Conservation (phyloP, 2,888 invertebrate genomes). For the Amorpha juglandis region DNA sequence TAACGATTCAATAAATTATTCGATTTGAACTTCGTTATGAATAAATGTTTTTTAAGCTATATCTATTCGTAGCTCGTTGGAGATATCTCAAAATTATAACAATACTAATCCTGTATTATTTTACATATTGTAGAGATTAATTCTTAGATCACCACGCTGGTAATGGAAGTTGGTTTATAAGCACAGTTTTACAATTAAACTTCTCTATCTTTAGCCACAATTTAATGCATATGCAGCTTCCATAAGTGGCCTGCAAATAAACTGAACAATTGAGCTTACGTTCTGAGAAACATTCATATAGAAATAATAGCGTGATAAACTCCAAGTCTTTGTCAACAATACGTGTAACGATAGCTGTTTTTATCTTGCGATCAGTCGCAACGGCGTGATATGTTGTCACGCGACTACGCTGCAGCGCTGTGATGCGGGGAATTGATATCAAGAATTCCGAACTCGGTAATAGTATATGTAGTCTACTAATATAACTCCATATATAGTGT, state of each 20-base stretch:
- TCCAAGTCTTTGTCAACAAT: constrained; percentile 13
- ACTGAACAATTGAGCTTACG: constrained; percentile 6
- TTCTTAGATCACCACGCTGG: too few relatives aligned
- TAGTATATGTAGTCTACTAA: neutral
- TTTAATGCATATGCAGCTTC: neutral
- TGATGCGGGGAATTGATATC: constrained; percentile 9
- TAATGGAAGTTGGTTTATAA: too few relatives aligned
- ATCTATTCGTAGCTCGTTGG: too few relatives aligned
- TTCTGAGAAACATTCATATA: constrained; percentile 4
- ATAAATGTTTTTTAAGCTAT: too few relatives aligned
- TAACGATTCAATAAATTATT: too few relatives aligned
- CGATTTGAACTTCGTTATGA: too few relatives aligned
- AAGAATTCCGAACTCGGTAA: neutral
- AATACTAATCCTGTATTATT: too few relatives aligned
- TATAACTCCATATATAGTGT: neutral
- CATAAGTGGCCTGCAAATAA: constrained; percentile 8
- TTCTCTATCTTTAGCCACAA: too few relatives aligned
- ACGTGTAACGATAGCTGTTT: constrained; percentile 8
- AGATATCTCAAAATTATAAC: too few relatives aligned
- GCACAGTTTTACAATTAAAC: neutral
- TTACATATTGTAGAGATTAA: too few relatives aligned
- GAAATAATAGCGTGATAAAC: constrained; percentile 2
- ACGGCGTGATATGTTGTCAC: constrained; percentile 19
- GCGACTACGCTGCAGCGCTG: neutral
- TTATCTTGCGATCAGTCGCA: constrained; percentile 1